Conservation (phyloP, 2,888 invertebrate genomes). For the Argynnis bischoffii region DNA sequence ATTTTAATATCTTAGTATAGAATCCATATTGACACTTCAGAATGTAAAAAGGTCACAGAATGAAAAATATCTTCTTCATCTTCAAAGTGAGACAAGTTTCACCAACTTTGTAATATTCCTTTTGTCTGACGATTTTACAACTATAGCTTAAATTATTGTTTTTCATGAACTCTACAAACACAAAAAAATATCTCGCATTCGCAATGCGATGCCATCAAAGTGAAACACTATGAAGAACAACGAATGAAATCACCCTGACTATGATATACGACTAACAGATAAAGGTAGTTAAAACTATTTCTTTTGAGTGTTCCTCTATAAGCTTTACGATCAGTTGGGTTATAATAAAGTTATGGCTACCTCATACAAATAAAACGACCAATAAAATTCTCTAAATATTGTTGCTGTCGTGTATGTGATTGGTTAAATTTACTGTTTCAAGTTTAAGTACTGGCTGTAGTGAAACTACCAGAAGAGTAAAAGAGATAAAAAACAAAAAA, state of each 20-base stretch:
- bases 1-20: constrained; percentile 54
- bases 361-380: constrained; percentile 46
- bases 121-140: constrained; percentile 24
- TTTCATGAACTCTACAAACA: constrained; percentile 42
- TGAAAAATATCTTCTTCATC: constrained; percentile 64
- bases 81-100: constrained; percentile 49
- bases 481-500: constrained; percentile 33
- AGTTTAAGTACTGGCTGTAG: constrained; percentile 37
- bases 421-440: constrained; percentile 47
- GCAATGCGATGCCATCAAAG: constrained; percentile 52
- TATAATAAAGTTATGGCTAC: constrained; percentile 48
- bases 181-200: constrained; percentile 48
- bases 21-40: constrained; percentile 63
- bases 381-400: constrained; percentile 47
- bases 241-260: constrained; percentile 65
- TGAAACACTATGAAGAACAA: constrained; percentile 67
- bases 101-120: constrained; percentile 47
- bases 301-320: constrained; percentile 44
- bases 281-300: constrained; percentile 46
- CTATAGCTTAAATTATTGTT: constrained; percentile 36
- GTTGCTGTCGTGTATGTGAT: constrained; percentile 44
- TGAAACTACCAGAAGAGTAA: constrained; percentile 34
- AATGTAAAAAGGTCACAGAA: constrained; percentile 72
- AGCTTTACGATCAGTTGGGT: constrained; percentile 48
- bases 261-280: constrained; percentile 48